Evolutionary conservation across 2,888 invertebrate species (phyloP).

Genomic region (Netelia melanura): DNA sequence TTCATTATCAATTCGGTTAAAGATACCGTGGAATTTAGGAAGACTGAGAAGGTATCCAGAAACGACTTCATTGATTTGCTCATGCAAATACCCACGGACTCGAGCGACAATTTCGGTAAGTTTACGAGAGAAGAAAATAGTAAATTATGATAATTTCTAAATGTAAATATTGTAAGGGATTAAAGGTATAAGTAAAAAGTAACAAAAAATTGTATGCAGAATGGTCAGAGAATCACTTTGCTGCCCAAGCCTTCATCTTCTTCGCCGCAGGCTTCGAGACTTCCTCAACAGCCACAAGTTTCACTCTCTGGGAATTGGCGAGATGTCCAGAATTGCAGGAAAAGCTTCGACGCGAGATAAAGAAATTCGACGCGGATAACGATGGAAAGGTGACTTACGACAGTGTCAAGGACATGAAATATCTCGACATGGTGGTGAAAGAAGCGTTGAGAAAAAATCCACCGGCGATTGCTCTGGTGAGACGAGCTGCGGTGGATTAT

Average conservation of each 20-base stretch:
- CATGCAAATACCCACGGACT: conserved; percentile 76
- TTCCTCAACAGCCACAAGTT: conserved; percentile 83
- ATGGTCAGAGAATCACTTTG: conserved; percentile 79
- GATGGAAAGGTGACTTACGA: conserved; percentile 53
- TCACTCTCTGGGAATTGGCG: conserved; percentile 84
- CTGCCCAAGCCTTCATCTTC: conserved; percentile 82
- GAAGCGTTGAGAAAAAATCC: conserved; percentile 85
- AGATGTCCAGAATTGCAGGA: conserved; percentile 82
- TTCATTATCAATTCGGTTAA: conserved; percentile 79
- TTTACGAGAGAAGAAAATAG: neutral
- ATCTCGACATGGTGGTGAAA: conserved; percentile 81
- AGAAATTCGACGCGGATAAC: conserved; percentile 15
- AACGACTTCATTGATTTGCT: conserved; percentile 85
- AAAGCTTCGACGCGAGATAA: conserved; percentile 65
- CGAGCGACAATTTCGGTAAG: conserved; percentile 42
- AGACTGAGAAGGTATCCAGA: conserved; percentile 80
- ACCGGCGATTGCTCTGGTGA: conserved; percentile 78
- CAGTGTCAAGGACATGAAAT: conserved; percentile 75
- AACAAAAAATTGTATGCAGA: conserved; percentile 69
- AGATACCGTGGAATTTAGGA: conserved; percentile 81
- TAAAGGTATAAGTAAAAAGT: too few relatives aligned
- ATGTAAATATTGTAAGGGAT: too few relatives aligned
- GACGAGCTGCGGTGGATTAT: conserved; percentile 75
- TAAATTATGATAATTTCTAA: too few relatives aligned
- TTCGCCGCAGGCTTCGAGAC: conserved; percentile 85